Evolutionary conservation across 2,888 invertebrate species (phyloP).

Genomic region (Chrysomela aeneicollis): DNA sequence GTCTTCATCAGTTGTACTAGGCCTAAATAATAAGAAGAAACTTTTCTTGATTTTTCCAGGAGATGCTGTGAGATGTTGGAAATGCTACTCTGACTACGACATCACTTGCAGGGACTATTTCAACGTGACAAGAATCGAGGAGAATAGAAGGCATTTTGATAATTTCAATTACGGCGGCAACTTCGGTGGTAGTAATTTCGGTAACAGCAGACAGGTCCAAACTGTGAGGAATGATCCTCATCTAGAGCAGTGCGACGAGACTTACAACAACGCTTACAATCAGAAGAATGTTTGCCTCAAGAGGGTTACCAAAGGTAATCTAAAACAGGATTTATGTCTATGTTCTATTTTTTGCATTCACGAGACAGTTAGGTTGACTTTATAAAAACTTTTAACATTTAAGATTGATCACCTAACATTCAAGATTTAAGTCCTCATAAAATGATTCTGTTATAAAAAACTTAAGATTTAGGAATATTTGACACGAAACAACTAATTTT

Average conservation of each 20-base stretch:
- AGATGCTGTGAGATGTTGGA: conserved; percentile 76
- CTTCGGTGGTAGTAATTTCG: conserved; percentile 51
- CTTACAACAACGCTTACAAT: conserved; percentile 34
- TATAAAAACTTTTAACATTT: too few relatives aligned
- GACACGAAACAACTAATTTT: too few relatives aligned
- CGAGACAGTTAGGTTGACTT: too few relatives aligned
- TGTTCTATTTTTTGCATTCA: neutral
- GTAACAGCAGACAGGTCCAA: conserved; percentile 29
- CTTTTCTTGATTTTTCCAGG: conserved; percentile 62
- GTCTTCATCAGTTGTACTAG: too few relatives aligned
- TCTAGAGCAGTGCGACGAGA: conserved; percentile 40
- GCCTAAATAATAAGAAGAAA: neutral
- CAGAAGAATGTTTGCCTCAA: conserved; percentile 47
- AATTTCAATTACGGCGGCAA: conserved; percentile 57
- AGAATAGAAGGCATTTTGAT: conserved; percentile 38
- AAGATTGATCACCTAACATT: too few relatives aligned
- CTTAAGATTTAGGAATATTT: too few relatives aligned
- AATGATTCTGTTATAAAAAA: too few relatives aligned
- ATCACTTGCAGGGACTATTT: conserved; percentile 78
- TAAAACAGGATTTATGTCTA: neutral
- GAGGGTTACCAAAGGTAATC: conserved; percentile 40
- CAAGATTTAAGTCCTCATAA: too few relatives aligned
- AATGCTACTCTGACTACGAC: conserved; percentile 76
- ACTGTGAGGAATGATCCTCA: conserved; percentile 40
- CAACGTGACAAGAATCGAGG: conserved; percentile 63